Conservation (phyloP, 37 sponge, comb jelly and placozoan species). For the Tethya wilhelma region DNA sequence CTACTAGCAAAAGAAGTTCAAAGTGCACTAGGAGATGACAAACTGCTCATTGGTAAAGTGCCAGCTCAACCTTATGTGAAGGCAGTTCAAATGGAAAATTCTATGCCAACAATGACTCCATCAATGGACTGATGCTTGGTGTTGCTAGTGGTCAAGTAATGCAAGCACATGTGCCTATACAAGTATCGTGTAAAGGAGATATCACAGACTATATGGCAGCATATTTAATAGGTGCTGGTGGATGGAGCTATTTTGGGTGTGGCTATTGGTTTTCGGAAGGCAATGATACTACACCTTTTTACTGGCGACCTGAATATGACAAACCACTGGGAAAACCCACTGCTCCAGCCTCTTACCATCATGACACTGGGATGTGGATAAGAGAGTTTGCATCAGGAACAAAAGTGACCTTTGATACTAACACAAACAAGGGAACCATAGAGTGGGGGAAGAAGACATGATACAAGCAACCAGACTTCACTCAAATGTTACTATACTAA, state of each 20-base stretch:
- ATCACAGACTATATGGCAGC: slow-evolving; percentile 43
- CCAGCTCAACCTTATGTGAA: slow-evolving; percentile 34
- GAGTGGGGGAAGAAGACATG: slow-evolving; percentile 37
- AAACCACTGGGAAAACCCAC: slow-evolving; percentile 48
- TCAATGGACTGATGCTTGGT: slow-evolving; percentile 13
- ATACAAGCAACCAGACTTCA: no score
- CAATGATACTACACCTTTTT: slow-evolving; percentile 9
- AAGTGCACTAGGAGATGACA: slow-evolving; percentile 13
- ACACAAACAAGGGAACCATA: slow-evolving; percentile 49
- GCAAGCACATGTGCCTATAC: slow-evolving; percentile 44
- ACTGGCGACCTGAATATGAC: slow-evolving; percentile 38
- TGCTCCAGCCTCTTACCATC: slow-evolving; percentile 28
- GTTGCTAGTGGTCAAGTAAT: slow-evolving; percentile 17
- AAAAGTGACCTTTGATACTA: slow-evolving; percentile 34
- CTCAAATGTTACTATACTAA: no score
- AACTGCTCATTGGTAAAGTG: slow-evolving; percentile 9
- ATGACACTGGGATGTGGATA: slow-evolving; percentile 26
- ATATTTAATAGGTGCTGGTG: slow-evolving; percentile 47
- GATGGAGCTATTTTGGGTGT: slow-evolving; percentile 33
- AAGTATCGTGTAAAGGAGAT: slow-evolving; percentile 24
- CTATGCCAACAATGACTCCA: slow-evolving; percentile 23
- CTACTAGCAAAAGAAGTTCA: slow-evolving; percentile 27
- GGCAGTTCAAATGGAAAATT: slow-evolving; percentile 45
- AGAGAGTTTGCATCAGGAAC: slow-evolving; percentile 36
- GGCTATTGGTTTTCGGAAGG: slow-evolving; percentile 20